Conservation (phyloP, 2,113 vertebrate genomes). For the Laterallus jamaicensis region DNA sequence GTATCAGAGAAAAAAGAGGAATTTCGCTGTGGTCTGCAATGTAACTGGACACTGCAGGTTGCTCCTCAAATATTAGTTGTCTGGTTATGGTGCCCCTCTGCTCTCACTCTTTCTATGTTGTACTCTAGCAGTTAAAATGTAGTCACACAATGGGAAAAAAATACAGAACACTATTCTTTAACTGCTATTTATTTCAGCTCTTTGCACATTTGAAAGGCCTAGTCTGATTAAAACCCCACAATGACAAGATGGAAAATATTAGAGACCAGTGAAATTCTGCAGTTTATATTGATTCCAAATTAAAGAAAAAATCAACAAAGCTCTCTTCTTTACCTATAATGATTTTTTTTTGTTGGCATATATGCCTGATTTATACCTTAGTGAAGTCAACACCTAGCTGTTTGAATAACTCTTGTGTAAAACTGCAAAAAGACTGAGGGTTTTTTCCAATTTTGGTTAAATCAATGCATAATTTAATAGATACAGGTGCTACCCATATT, state of each 20-base stretch:
- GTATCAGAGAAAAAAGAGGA: neutral
- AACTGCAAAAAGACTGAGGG: neutral
- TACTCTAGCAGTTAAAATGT: neutral
- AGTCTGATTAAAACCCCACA: neutral
- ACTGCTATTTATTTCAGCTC: neutral
- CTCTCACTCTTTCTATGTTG: neutral
- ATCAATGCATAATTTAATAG: neutral
- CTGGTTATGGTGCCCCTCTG: neutral
- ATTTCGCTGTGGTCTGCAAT: neutral
- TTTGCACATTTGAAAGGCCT: neutral
- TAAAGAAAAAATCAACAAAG: neutral
- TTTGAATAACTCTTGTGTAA: neutral
- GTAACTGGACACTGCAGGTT: neutral
- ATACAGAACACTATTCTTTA: neutral
- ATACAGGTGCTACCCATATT: rapidly evolving
- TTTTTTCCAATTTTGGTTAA: neutral
- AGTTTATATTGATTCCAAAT: neutral
- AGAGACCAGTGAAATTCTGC: neutral
- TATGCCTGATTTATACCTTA: neutral
- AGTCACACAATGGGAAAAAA: neutral
- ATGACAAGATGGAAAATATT: neutral
- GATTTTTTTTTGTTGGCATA: neutral
- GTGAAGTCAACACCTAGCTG: neutral
- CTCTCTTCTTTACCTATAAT: neutral
- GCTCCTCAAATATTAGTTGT: neutral